Evolutionary conservation across 2,888 invertebrate genomes (phyloP), one percentile per base, ranked within the genome.

Genomic region (Dendrolimus houi): DNA sequence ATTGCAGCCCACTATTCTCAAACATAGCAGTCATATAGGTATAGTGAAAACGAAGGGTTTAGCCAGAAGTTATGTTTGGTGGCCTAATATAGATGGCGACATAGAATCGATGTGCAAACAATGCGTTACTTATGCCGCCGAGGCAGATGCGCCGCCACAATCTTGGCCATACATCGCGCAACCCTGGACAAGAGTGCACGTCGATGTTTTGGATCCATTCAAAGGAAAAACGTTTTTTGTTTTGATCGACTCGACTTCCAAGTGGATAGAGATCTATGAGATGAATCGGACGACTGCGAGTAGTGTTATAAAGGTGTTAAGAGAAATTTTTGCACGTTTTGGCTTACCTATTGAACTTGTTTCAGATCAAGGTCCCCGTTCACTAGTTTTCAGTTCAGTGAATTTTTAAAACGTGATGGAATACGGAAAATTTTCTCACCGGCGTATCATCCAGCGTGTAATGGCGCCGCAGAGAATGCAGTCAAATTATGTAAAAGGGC

Each of bases 141-240:
- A 60, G 40, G 52, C 54, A 2, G 14, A n/a, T 0, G 65, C 59
- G 0, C 56, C 61, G 7, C 62, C 62, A 9, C 58, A 60, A 12
- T 62, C 69, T 1, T 70, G 69, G 65, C 60, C 61, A 0, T 63
- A 62, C 47, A 6, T 6, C 0, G 0, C 58, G 0, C 56, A 59
- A 9, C 64, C 66, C 0, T 69, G 68, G 69, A 55, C 55, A 7
- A 56, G 66, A 3, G n/a, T 68, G 8, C 67, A 68, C 41, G 10
- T 67, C 0, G 69, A 68, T 54, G 69, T 67, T 54, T 53, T 67
- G 0, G 58, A 57, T 1, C 66, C 65, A n/a, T 55, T 57, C 7
- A n/a, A 54, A 0, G 61, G 62, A 14, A 59, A 56, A 13, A 61
- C 57, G 0, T 66, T 62, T 62, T 58, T 67, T n/a, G 57, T 64